A percentile compares a stretch with the other conserved stretches of the same genome.
Evolutionary conservation across 2,888 invertebrate genomes (phyloP).

Genomic region (Palloptera scutellata): DNA sequence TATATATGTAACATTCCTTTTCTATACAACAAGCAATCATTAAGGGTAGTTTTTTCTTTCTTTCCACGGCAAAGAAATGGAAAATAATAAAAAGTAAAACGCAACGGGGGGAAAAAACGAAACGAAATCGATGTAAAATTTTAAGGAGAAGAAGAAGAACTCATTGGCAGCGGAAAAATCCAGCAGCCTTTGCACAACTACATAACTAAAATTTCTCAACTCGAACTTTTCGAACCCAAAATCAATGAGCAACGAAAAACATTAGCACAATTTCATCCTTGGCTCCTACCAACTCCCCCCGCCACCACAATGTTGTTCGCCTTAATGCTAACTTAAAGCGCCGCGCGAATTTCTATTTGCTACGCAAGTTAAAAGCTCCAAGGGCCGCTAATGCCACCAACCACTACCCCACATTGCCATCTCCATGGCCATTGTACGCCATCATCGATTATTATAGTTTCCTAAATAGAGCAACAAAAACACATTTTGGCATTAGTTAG

Average conservation of each 20-base stretch:
- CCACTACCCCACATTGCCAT: not conserved
- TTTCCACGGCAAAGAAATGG: slow-evolving; percentile 46
- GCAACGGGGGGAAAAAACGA: not conserved
- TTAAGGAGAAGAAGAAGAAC: slow-evolving; percentile 16
- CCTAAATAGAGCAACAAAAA: slow-evolving; percentile 19
- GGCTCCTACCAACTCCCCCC: slow-evolving; percentile 17
- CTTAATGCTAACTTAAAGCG: not conserved
- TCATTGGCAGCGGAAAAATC: slow-evolving; percentile 6
- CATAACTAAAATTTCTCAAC: slow-evolving; percentile 15
- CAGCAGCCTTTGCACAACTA: too few relatives aligned
- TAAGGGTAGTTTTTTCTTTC: slow-evolving; percentile 52
- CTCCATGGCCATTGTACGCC: not conserved
- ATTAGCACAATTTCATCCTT: slow-evolving; percentile 10
- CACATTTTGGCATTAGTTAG: slow-evolving; percentile 11
- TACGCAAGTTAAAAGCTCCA: not conserved
- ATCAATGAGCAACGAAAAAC: slow-evolving; percentile 17
- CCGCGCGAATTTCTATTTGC: too few relatives aligned
- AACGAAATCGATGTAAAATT: slow-evolving; percentile 34
- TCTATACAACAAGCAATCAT: slow-evolving; percentile 44
- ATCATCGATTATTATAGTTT: slow-evolving; percentile 21
- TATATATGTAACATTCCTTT: not conserved
- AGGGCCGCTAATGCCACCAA: not conserved
- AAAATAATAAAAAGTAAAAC: slow-evolving; percentile 22
- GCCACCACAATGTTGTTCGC: not conserved
- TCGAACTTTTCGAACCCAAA: slow-evolving; percentile 13